Percentiles rank a stretch among this genome's conserved stretches.
phyloP scores from a whole-genome alignment of 2,888 invertebrate genomes.

The Sarcophaga rosellei region DNA sequence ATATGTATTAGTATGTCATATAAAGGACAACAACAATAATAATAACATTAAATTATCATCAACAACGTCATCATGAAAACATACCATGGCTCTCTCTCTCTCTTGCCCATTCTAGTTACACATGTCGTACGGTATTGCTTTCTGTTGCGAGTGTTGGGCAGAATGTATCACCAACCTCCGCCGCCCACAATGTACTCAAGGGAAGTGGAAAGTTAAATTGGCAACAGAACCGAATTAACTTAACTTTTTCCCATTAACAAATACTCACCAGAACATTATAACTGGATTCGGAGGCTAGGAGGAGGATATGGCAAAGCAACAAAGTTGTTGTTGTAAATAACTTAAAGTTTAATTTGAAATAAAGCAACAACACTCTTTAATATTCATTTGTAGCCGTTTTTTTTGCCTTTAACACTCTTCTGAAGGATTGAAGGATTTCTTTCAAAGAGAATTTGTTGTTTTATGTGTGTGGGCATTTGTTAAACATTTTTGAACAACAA shows the following conservation, averaged over 20 bases:
- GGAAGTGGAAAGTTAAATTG: slow-evolving; percentile 51
- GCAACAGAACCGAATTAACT: slow-evolving; percentile 44
- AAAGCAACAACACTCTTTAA: no score
- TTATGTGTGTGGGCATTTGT: no score
- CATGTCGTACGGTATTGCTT: background rate
- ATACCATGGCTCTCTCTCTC: background rate
- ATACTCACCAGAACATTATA: background rate
- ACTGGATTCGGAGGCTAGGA: no score
- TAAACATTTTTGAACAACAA: no score
- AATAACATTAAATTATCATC: slow-evolving; percentile 42
- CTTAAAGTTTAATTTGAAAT: background rate
- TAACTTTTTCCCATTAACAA: background rate
- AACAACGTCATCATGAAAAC: slow-evolving; percentile 44
- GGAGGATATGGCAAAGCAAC: no score
- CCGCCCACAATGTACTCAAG: slow-evolving; percentile 15
- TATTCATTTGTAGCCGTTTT: no score
- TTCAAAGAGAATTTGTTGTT: no score
- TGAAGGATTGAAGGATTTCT: no score
- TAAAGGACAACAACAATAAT: slow-evolving; percentile 38
- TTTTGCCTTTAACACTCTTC: no score
- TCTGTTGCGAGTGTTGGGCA: background rate
- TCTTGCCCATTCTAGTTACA: background rate
- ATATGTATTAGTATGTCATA: background rate
- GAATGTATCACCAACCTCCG: background rate
- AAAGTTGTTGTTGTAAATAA: no score